A percentile compares a stretch with the other conserved stretches of the same genome.
Conservation (phyloP, 2,113 vertebrate genomes). For the Phaetusa simplex region DNA sequence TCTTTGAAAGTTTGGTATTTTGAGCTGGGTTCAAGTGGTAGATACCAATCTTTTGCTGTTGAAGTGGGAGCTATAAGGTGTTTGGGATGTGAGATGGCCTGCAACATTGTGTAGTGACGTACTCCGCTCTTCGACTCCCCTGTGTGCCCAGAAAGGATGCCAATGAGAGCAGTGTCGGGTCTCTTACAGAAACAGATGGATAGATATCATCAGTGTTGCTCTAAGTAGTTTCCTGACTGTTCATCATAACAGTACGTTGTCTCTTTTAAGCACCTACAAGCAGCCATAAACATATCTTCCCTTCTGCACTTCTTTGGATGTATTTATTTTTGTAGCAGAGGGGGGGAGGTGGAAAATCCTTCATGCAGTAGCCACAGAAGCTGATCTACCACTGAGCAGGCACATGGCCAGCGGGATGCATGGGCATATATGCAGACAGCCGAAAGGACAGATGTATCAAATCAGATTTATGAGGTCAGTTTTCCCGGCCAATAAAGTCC, state of each 20-base stretch:
- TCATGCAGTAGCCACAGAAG: constrained; percentile 58
- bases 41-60: no score
- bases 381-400: constrained; percentile 57
- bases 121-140: background rate
- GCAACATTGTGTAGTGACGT: background rate
- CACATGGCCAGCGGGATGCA: constrained; percentile 67
- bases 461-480: constrained; percentile 78
- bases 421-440: constrained; percentile 66
- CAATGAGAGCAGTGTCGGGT: background rate
- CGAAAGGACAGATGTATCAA: constrained; percentile 76
- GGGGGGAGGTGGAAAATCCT: constrained; percentile 42
- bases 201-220: background rate
- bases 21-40: background rate
- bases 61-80: background rate
- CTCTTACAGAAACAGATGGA: background rate
- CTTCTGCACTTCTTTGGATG: background rate
- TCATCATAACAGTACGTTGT: background rate
- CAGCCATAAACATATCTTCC: background rate
- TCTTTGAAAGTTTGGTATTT: background rate
- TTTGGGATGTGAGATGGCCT: background rate
- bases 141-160: background rate
- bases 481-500: constrained; percentile 77
- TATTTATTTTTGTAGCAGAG: constrained; percentile 21
- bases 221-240: background rate
- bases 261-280: background rate